Conservation (phyloP, 2,888 invertebrate genomes). For the Ophioninae sp. region DNA sequence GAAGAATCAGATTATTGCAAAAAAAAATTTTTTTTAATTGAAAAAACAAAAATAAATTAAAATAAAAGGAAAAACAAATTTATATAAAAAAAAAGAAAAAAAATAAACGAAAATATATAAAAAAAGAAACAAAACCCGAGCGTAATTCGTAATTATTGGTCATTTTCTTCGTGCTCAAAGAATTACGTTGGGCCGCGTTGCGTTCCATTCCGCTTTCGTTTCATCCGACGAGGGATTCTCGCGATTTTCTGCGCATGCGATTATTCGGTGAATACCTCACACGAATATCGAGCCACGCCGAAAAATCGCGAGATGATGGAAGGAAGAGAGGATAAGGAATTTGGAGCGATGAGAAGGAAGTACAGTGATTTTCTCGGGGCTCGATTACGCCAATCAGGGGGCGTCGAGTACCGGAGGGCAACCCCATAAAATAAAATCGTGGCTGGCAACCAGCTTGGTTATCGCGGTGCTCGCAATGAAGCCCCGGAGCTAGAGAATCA, state of each 20-base stretch:
- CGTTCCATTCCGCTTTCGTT: neutral
- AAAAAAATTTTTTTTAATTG: no score
- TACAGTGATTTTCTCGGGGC: neutral
- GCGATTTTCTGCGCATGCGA: neutral
- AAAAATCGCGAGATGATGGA: neutral
- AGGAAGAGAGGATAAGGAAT: neutral
- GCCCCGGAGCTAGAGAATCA: neutral
- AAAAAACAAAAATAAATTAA: no score
- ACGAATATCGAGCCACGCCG: neutral
- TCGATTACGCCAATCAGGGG: neutral
- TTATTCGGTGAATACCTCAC: neutral
- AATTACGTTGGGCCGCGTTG: neutral
- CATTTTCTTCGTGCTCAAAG: neutral
- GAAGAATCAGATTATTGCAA: no score
- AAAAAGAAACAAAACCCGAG: neutral
- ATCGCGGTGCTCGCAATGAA: neutral
- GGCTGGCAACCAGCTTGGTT: neutral
- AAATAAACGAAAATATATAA: neutral
- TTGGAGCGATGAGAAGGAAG: neutral
- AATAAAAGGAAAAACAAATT: no score
- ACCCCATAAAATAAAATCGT: slow-evolving; percentile 36
- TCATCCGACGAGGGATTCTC: neutral
- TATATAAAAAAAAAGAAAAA: no score
- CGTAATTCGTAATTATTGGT: neutral
- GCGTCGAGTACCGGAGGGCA: neutral